Base-by-base conservation (phyloP, 35 echinoderm and acorn worm genomes). In the Chiridota heheva region DNA sequence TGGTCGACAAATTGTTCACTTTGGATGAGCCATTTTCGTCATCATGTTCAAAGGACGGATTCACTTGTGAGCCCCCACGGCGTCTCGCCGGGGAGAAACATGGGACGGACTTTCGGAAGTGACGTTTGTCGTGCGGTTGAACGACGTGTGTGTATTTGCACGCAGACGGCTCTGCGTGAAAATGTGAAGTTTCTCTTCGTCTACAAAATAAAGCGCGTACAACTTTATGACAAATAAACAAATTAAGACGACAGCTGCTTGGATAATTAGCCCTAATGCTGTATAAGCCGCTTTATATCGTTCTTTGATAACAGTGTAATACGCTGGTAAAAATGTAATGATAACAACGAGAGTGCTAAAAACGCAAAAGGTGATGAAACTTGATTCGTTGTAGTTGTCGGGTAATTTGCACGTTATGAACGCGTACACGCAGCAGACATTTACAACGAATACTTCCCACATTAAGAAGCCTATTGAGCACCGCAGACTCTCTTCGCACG, bases 331-430 rank as follows among this genome's bases (percentile, higher is more conserved):
- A 49, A 98, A 98, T 15, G 95, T 75, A 4, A 81, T 42, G 42
- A 82, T 84, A 25, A 98, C 89, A 0, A 98, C 88, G 8, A 98
- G 44, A 13, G 89, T 92, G 76, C 88, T 90, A 33, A 91, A 98
- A 2, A 82, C 81, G 55, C 95, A 91, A 42, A 98, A 88, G 13
- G 81, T 98, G 24, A 91, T 98, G 60, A 98, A 98, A 17, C 89
- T 80, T 24, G 95, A 88, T 35, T 98, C 95, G 66, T 98, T 91
- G 71, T 98, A 98, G 40, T 98, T 98, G 69, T 91, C 88, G 10
- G 95, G 95, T 40, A 98, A 64, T 63, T 98, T 98, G 15, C 95
- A 63, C 0, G 95, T 91, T 44, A 88, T 83, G 43, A 98, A 98
- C 12, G 95, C 95, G 58, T 92, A 98, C 2, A 87, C 67, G 40